Evolutionary conservation across 37 sponge, comb jelly and placozoan species (phyloP).

Genomic region (Crambe crambe): DNA sequence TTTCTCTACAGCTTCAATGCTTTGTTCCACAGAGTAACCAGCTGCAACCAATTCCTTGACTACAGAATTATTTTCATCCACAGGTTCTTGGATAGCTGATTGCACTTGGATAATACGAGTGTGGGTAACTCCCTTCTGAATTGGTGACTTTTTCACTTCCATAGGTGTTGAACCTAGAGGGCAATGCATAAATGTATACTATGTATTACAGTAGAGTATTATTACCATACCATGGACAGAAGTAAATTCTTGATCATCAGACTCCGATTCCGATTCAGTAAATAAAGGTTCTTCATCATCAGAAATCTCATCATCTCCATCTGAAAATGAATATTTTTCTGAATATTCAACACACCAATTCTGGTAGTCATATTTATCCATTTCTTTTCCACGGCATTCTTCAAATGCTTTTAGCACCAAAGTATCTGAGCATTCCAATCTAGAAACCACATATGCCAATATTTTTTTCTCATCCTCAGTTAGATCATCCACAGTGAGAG

Average conservation of each 20-base stretch:
- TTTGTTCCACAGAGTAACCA: conserved; percentile 20
- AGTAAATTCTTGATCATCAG: too few relatives aligned
- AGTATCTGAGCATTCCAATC: not conserved
- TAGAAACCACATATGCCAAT: not conserved
- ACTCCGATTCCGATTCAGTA: not conserved
- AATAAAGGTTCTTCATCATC: not conserved
- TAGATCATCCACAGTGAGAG: not conserved
- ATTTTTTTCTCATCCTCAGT: not conserved
- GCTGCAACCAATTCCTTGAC: conserved; percentile 13
- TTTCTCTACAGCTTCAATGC: conserved; percentile 31
- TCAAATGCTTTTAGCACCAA: not conserved
- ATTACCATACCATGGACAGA: too few relatives aligned
- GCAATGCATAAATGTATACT: not conserved
- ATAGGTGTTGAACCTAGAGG: not conserved
- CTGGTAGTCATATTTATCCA: not conserved
- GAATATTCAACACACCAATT: not conserved
- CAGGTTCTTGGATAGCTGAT: too few relatives aligned
- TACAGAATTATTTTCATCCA: too few relatives aligned
- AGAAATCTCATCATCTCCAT: not conserved
- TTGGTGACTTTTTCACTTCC: not conserved
- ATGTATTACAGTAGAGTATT: not conserved
- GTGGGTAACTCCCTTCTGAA: not conserved
- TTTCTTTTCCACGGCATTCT: not conserved
- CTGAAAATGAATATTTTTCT: not conserved
- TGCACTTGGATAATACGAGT: conserved; percentile 1